phyloP scores from a whole-genome alignment of 2,113 vertebrate species.

The Toxotes jaculatrix region DNA sequence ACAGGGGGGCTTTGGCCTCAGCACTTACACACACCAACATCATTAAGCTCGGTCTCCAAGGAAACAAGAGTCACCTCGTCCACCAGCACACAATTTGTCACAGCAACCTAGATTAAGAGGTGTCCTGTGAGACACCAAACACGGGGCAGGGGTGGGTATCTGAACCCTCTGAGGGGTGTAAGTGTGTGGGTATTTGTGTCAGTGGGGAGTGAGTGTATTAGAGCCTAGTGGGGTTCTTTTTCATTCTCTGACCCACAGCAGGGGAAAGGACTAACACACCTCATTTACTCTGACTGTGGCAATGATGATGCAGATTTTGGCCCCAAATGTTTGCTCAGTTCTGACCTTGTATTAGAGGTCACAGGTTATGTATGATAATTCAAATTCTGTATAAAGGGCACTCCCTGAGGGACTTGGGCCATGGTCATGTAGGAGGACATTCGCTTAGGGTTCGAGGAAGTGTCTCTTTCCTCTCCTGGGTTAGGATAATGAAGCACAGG shows the following conservation, averaged over 20 bases:
- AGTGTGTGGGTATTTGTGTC: constrained; percentile 33
- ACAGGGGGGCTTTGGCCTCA: neutral
- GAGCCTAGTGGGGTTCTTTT: constrained; percentile 25
- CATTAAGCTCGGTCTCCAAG: constrained; percentile 65
- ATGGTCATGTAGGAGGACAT: constrained; percentile 14
- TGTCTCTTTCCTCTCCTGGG: constrained; percentile 1
- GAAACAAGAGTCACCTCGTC: constrained; percentile 63
- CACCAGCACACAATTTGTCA: constrained; percentile 64
- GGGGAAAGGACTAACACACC: constrained; percentile 37
- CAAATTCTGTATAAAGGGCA: constrained; percentile 32
- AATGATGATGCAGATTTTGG: constrained; percentile 27
- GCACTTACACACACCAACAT: constrained; percentile 37
- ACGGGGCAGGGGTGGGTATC: constrained; percentile 31
- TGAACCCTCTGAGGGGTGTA: constrained; percentile 26
- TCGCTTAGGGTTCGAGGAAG: constrained; percentile 23
- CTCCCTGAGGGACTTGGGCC: neutral
- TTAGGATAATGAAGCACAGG: constrained; percentile 37
- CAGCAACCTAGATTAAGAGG: constrained; percentile 59
- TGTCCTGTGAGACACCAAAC: constrained; percentile 47
- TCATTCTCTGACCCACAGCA: constrained; percentile 50
- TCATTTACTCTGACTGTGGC: constrained; percentile 48
- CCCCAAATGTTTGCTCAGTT: constrained; percentile 7
- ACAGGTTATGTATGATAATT: constrained; percentile 23
- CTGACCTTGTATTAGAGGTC: constrained; percentile 44
- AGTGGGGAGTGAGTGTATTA: constrained; percentile 17